Evolutionary conservation across 1,140 invertebrate species (phyloP).

Genomic region (Linepithema humile): DNA sequence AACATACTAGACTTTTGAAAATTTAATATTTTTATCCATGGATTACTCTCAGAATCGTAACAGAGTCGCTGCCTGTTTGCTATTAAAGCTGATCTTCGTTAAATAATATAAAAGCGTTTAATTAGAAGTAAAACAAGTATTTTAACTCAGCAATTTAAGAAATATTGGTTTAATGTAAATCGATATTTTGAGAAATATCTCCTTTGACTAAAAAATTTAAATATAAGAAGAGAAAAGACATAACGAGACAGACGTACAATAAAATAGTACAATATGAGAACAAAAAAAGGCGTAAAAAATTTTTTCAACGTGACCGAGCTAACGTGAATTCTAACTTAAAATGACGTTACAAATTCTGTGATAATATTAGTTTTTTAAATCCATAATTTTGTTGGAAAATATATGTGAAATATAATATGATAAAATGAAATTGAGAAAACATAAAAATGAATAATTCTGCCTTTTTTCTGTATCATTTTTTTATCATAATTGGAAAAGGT

Average conservation of each 20-base stretch:
- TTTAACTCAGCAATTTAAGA: background rate
- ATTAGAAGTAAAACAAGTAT: background rate
- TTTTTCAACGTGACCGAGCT: background rate
- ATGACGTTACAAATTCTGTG: background rate
- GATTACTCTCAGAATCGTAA: too few relatives aligned
- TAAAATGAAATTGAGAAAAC: background rate
- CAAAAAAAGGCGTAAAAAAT: background rate
- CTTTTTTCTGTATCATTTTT: background rate
- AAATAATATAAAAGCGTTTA: background rate
- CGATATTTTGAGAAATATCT: background rate
- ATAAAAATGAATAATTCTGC: background rate
- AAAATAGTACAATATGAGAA: conserved; percentile 1
- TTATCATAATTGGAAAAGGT: background rate
- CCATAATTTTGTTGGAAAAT: background rate
- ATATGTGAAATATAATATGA: background rate
- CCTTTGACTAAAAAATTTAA: background rate
- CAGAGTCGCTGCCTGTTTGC: too few relatives aligned
- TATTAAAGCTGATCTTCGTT: background rate
- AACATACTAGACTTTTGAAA: background rate
- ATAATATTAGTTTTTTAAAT: conserved; percentile 17
- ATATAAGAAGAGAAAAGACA: background rate
- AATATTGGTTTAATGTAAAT: background rate
- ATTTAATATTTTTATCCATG: background rate
- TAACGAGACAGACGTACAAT: background rate
- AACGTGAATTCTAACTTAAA: background rate